These are phyloP conservation scores for Ostrea denselamellosa DNA, from an alignment of 1,140 invertebrate genomes.

Conservation along the genomic window DNA sequence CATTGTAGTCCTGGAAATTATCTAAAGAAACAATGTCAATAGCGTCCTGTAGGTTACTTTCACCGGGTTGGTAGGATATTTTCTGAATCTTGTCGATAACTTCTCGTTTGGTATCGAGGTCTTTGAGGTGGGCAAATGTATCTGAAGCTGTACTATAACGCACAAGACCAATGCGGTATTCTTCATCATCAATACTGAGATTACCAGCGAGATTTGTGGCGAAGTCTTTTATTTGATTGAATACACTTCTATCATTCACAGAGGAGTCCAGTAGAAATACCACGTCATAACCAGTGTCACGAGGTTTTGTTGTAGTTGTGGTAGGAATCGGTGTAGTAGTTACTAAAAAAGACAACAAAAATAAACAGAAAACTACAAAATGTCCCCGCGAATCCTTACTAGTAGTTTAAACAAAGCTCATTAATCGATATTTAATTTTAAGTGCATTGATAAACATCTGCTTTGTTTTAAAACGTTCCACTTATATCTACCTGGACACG, in stretches of 20 bases:
- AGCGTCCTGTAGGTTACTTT: slow-evolving; percentile 65
- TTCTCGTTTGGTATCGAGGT: slow-evolving; percentile 61
- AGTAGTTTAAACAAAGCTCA: too few relatives aligned
- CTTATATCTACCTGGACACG: slow-evolving; percentile 48
- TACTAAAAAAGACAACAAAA: too few relatives aligned
- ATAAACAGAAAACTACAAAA: neutral
- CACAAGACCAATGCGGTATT: slow-evolving; percentile 69
- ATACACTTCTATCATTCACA: slow-evolving; percentile 58
- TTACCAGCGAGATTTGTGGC: slow-evolving; percentile 59
- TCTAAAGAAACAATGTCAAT: slow-evolving; percentile 63
- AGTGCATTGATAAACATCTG: too few relatives aligned
- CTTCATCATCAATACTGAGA: slow-evolving; percentile 65
- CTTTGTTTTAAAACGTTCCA: too few relatives aligned
- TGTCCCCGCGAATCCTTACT: too few relatives aligned
- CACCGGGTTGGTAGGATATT: slow-evolving; percentile 57
- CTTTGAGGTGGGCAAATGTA: slow-evolving; percentile 69
- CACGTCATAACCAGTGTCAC: slow-evolving; percentile 70
- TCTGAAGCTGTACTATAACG: slow-evolving; percentile 63
- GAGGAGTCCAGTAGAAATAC: slow-evolving; percentile 73
- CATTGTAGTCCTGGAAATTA: slow-evolving; percentile 69
- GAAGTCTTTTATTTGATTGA: slow-evolving; percentile 70
- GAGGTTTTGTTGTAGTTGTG: slow-evolving; percentile 34
- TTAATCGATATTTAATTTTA: too few relatives aligned
- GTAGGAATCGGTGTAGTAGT: slow-evolving; percentile 11
- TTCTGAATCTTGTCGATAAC: slow-evolving; percentile 59